Percentiles rank a stretch among this genome's conserved stretches.
These are phyloP conservation scores for Anorthoa munda DNA, from an alignment of 2,888 invertebrate genomes.

Conservation along the genomic window DNA sequence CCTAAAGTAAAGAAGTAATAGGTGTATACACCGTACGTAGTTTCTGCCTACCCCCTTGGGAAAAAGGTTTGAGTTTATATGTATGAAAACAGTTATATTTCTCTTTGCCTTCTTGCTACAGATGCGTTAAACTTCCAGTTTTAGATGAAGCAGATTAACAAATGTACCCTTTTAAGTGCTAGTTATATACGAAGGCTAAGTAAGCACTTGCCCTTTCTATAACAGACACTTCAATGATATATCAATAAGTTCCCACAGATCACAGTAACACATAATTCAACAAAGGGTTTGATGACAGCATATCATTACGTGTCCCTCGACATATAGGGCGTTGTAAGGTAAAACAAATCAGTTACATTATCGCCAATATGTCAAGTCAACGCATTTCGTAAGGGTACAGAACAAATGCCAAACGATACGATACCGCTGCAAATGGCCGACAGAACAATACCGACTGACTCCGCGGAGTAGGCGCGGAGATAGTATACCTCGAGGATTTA, in stretches of 20 bases:
- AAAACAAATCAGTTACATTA: slow-evolving; percentile 73
- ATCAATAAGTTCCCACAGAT: neutral
- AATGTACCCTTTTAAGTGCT: neutral
- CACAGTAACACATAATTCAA: slow-evolving; percentile 26
- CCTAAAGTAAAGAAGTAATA: too few relatives aligned
- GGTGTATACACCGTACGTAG: too few relatives aligned
- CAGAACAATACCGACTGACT: slow-evolving; percentile 68
- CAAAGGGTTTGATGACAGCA: slow-evolving; percentile 44
- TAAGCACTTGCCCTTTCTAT: neutral
- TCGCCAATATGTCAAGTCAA: slow-evolving; percentile 79
- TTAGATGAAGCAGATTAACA: neutral
- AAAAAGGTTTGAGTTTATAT: too few relatives aligned
- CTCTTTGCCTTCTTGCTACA: too few relatives aligned
- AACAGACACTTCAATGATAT: neutral
- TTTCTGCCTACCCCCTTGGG: too few relatives aligned
- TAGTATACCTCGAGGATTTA: slow-evolving; percentile 12
- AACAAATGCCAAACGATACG: slow-evolving; percentile 80
- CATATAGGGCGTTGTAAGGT: slow-evolving; percentile 40
- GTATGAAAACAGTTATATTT: too few relatives aligned
- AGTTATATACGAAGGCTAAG: too few relatives aligned
- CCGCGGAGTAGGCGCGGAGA: slow-evolving; percentile 52
- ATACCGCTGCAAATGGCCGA: slow-evolving; percentile 67
- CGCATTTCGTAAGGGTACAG: slow-evolving; percentile 76
- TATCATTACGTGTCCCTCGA: slow-evolving; percentile 41
- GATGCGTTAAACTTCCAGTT: neutral